Evolutionary conservation across 2,888 invertebrate genomes (phyloP), one percentile per base, ranked within the genome.

Genomic region (Hydraecia micacea): DNA sequence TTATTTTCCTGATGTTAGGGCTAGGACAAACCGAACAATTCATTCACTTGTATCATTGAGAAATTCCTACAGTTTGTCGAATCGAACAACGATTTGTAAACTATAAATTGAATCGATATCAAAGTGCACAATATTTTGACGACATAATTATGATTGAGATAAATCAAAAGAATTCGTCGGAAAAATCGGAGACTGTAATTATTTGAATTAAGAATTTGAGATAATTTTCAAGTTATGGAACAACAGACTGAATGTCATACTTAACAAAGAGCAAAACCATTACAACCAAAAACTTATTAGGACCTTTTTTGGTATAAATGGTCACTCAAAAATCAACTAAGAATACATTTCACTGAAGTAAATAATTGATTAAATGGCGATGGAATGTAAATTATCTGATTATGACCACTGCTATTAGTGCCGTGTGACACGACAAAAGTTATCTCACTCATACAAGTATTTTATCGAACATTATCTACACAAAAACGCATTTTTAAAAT

Each of bases 1-100:
- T 85, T 81, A 60, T 42, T 60, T 72, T 60, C 7, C 1, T 28
- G 4, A 46, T 46, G 2, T 75, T 28, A 82, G 39, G 79, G 49
- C 5, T 8, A 55, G 55, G 25, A 1, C n/a, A 28, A 18, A 66
- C 55, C 46, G 46, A 3, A 1, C 4, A 13, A 11, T 55, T n/a
- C 0, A 15, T 28, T 13, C 5, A n/a, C 13, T 25, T 32, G 8
- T n/a, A 2, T 13, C 1, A 32, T 42, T 25, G 28, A 18, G 9
- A 4, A 11, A 25, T 25, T 15, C 28, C 15, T 28, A 46, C 36
- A 39, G 28, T 28, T 73, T 21, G 21, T 60, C 11, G 18, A 36
- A 70, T 6, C 1, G 3, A 69, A 36, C 6, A 2, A 52, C 2
- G 25, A 9, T 18, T 25, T 1, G 0, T 25, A 9, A 52, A 52